Evolutionary conservation across 2,888 invertebrate genomes (phyloP).

Genomic region (Ectemnius continuus): DNA sequence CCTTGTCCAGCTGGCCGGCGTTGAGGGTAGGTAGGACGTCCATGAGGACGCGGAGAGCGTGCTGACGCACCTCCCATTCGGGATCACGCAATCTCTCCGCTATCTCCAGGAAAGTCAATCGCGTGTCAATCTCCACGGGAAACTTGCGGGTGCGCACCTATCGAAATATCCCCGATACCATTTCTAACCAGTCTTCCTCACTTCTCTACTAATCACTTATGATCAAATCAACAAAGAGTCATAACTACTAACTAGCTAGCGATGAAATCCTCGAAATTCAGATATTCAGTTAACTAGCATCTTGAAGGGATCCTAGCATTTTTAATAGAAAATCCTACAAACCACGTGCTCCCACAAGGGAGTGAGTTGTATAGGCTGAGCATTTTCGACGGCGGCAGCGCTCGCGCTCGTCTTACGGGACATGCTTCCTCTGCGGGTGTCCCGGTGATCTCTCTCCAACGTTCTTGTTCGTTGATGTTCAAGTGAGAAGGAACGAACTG

Average conservation of each 20-base stretch:
- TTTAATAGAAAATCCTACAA: conserved; percentile 34
- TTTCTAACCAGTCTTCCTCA: too few species aligned
- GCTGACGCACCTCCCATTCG: conserved; percentile 91
- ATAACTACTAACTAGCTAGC: too few species aligned
- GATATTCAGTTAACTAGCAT: too few species aligned
- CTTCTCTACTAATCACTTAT: too few species aligned
- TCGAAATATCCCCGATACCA: neutral
- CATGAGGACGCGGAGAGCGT: conserved; percentile 88
- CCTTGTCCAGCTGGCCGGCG: conserved; percentile 82
- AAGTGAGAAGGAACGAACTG: conserved; percentile 74
- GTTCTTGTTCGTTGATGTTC: conserved; percentile 69
- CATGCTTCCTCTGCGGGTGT: too few species aligned
- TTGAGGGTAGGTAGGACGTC: conserved; percentile 87
- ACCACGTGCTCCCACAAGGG: conserved; percentile 89
- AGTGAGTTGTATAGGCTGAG: conserved; percentile 81
- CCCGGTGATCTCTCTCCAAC: conserved; percentile 49
- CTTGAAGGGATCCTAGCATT: too few species aligned
- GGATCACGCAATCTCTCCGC: conserved; percentile 86
- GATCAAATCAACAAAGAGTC: too few species aligned
- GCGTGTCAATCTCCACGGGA: conserved; percentile 84
- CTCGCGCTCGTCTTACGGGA: conserved; percentile 62
- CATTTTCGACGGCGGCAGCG: conserved; percentile 63
- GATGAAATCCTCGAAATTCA: too few species aligned
- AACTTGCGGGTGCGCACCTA: conserved; percentile 84
- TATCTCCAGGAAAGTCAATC: conserved; percentile 85